These are phyloP conservation scores for Malthinus seriepunctatus DNA, from an alignment of 2,888 invertebrate genomes.

Conservation along the genomic window DNA sequence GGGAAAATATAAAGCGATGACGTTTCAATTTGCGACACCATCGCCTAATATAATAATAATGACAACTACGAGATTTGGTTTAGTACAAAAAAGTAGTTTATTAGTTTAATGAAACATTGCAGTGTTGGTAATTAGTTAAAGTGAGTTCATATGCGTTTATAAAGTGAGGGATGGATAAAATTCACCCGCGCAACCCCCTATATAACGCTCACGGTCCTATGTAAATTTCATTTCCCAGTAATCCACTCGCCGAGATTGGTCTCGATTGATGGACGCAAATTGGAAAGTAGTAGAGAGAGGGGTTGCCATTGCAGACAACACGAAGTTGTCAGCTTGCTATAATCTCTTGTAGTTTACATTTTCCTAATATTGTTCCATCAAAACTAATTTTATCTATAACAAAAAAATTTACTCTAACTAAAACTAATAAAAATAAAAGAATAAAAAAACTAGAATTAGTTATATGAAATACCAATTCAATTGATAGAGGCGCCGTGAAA, in stretches of 20 bases:
- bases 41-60: conserved; percentile 1
- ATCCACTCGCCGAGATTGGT: conserved; percentile 72
- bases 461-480: conserved; percentile 30
- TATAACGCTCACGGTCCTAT: conserved; percentile 52
- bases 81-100: conserved; percentile 6
- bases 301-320: conserved; percentile 39
- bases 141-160: conserved; percentile 23
- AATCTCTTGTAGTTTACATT: conserved; percentile 29
- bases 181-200: conserved; percentile 15
- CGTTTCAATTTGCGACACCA: conserved; percentile 1
- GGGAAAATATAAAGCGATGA: background rate
- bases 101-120: conserved; percentile 17
- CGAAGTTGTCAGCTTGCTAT: conserved; percentile 41
- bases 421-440: background rate
- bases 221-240: conserved; percentile 72
- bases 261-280: conserved; percentile 73
- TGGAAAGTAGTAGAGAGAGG: conserved; percentile 58
- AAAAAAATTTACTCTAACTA: too few relatives aligned
- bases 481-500: conserved; percentile 44
- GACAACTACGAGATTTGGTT: conserved; percentile 6
- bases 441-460: conserved; percentile 2
- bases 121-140: conserved; percentile 25
- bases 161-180: conserved; percentile 10
- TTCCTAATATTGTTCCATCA: background rate
- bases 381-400: background rate